Evolutionary conservation across 2,888 invertebrate genomes (phyloP), one percentile per base, ranked within the genome.

Genomic region (Pheosia tremula): DNA sequence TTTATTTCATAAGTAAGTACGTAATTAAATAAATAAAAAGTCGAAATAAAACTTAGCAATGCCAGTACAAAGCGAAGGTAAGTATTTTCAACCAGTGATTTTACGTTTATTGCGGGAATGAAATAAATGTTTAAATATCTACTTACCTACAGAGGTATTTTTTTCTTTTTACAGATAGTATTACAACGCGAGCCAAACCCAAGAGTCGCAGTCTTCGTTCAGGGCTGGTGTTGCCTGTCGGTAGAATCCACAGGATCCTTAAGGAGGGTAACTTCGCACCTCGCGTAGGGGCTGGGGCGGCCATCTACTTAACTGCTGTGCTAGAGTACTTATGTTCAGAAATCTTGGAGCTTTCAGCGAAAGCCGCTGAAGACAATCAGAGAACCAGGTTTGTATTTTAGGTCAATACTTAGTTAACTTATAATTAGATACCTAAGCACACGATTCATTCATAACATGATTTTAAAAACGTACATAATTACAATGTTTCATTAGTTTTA

Each of bases 271-370:
- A 95, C 74, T 96, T 95, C 77, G 95, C 96, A 0, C 95, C 95
- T 69, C 88, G 95, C 2, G 88, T 95, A 11, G 95, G 95, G 45
- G 89, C 89, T 43, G 94, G 93, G 0, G 94, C 95, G 0, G 90
- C 95, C 0, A 94, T 95, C 0, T 95, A 94, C 64, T 74, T 95
- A 54, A 88, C 94, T 0, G 95, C 95, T n/a, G 96, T 95, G 0
- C 90, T 96, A 82, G 96, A 96, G 75, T 96, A 96, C 75, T 79
- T 96, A 56, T 95, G 96, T 11, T 96, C 96, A 66, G 97, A 97
- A 91, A 95, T 96, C 11, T 80, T 96, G 63, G 96, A 96, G 76
- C 90, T 96, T 84, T 95, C 96, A 5, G 95, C 95, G 7, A 96
- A 96, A 72, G 96, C 95, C 13, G 95, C 96, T 0, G 84, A 94